Conservation (phyloP, 2,888 invertebrate genomes). For the Ellobium chinense region DNA sequence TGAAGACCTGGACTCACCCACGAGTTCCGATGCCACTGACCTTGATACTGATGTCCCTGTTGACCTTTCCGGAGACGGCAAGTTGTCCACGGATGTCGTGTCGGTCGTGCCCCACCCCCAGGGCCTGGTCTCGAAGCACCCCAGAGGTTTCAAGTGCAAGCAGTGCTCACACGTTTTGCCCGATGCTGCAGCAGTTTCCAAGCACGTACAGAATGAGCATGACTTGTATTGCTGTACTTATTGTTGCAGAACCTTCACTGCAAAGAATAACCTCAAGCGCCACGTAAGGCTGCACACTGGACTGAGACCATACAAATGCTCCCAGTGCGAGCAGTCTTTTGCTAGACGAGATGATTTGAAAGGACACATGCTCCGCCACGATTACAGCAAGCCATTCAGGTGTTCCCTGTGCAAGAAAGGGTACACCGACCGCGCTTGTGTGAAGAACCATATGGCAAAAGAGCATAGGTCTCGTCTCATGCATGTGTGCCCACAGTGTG, state of each 20-base stretch:
- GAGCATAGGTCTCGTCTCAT: constrained; percentile 60
- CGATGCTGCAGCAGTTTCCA: constrained; percentile 57
- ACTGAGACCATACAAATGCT: constrained; percentile 64
- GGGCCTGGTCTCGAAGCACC: constrained; percentile 22
- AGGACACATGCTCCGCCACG: constrained; percentile 67
- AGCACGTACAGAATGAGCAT: constrained; percentile 62
- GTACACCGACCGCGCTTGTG: constrained; percentile 66
- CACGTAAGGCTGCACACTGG: constrained; percentile 69
- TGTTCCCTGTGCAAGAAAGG: constrained; percentile 65
- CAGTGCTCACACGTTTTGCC: constrained; percentile 57
- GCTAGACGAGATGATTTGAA: constrained; percentile 68
- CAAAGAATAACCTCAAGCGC: constrained; percentile 66
- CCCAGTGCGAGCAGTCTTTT: constrained; percentile 62
- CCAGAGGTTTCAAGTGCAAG: constrained; percentile 58
- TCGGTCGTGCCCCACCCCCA: not conserved
- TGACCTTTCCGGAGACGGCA: constrained; percentile 34
- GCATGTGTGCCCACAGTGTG: constrained; percentile 66
- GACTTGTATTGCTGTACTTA: constrained; percentile 61
- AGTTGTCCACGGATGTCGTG: not conserved
- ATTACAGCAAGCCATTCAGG: constrained; percentile 64
- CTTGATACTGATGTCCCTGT: constrained; percentile 33
- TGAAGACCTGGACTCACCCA: not conserved
- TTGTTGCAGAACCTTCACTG: constrained; percentile 67
- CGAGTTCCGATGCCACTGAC: constrained; percentile 22
- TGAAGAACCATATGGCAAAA: constrained; percentile 63